These are phyloP conservation scores for Lochmaea capreae DNA, from an alignment of 2,888 invertebrate genomes.

Conservation along the genomic window DNA sequence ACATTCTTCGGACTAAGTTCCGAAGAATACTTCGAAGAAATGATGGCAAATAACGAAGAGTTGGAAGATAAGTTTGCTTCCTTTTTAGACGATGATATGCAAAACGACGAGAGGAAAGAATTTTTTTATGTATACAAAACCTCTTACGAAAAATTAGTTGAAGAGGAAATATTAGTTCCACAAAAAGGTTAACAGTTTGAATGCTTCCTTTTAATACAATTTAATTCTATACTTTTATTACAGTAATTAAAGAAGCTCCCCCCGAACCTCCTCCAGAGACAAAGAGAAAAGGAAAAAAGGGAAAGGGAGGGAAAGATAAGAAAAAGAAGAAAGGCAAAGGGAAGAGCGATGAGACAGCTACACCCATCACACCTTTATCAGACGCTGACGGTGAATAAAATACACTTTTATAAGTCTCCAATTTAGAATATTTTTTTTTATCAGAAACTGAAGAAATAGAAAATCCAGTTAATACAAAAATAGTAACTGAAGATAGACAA, in stretches of 20 bases:
- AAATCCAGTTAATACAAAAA: slow-evolving; percentile 9
- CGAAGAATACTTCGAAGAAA: slow-evolving; percentile 70
- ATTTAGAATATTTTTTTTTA: slow-evolving; percentile 1
- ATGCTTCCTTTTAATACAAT: slow-evolving; percentile 4
- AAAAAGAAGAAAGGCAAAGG: slow-evolving; percentile 44
- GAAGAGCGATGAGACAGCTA: slow-evolving; percentile 12
- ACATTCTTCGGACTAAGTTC: slow-evolving; percentile 71
- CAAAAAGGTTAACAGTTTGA: slow-evolving; percentile 75
- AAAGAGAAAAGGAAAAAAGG: slow-evolving; percentile 47
- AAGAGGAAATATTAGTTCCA: slow-evolving; percentile 78
- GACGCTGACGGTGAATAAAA: slow-evolving; percentile 34
- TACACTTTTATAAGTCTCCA: no score
- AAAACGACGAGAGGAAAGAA: slow-evolving; percentile 70
- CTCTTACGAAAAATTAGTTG: slow-evolving; percentile 77
- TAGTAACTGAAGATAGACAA: slow-evolving; percentile 17
- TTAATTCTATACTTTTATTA: slow-evolving; percentile 16
- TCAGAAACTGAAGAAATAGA: no score
- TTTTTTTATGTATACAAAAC: slow-evolving; percentile 77
- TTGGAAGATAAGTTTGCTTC: slow-evolving; percentile 68
- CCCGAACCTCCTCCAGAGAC: slow-evolving; percentile 26
- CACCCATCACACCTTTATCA: slow-evolving; percentile 25
- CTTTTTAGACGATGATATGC: slow-evolving; percentile 68
- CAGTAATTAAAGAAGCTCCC: slow-evolving; percentile 32
- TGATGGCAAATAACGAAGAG: slow-evolving; percentile 69
- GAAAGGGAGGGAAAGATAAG: slow-evolving; percentile 46